Conservation (phyloP, 2,888 invertebrate species). For the Lasioglossum vierecki region DNA sequence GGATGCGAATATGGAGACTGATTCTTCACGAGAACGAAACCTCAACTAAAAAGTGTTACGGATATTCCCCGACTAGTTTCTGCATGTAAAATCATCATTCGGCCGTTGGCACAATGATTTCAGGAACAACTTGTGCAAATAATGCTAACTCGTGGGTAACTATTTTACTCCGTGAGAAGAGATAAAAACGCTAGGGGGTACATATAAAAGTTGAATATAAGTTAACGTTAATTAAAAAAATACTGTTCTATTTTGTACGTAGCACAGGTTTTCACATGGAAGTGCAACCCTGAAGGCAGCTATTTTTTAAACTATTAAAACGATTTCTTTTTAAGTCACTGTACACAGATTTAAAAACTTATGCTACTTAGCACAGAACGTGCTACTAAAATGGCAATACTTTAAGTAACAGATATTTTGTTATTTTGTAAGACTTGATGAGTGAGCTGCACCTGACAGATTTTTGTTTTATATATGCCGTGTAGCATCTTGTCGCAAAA, state of each 20-base stretch:
- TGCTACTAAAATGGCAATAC: constrained; percentile 72
- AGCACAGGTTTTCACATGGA: constrained; percentile 22
- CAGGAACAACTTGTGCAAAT: constrained; percentile 44
- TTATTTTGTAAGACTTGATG: constrained; percentile 42
- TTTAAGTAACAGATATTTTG: constrained; percentile 55
- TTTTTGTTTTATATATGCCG: constrained; percentile 36
- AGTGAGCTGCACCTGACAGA: constrained; percentile 43
- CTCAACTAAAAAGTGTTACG: neutral
- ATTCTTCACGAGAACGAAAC: neutral
- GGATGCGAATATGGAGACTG: neutral
- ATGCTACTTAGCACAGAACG: constrained; percentile 59
- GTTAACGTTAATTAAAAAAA: constrained; percentile 47
- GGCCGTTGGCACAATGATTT: neutral
- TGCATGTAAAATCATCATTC: neutral
- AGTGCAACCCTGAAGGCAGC: constrained; percentile 26
- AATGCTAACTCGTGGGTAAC: constrained; percentile 28
- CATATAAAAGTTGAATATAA: constrained; percentile 22
- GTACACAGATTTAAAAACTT: constrained; percentile 53
- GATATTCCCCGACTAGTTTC: neutral
- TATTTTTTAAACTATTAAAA: constrained; percentile 42
- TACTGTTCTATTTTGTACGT: constrained; percentile 55
- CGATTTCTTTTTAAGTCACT: constrained; percentile 39
- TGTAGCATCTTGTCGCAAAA: constrained; percentile 36
- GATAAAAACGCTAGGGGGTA: constrained; percentile 40
- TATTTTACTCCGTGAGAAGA: constrained; percentile 43